Base-by-base conservation (phyloP, 2,797 vertebrate species). In the Oryzias dopingdopingensis region DNA sequence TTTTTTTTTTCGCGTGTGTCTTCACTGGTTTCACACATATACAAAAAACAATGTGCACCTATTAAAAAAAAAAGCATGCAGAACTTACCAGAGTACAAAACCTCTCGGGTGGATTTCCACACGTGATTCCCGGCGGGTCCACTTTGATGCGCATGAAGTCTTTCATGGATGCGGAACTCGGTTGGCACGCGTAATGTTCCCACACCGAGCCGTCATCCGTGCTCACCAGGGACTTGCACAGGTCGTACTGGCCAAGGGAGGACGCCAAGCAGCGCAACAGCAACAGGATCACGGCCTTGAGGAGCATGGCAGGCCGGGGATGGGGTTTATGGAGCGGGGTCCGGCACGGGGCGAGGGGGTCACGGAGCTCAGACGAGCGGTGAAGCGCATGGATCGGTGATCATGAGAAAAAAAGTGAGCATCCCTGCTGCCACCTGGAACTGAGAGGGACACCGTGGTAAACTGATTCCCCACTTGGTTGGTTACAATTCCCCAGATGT, bases 141-240 rank as follows among this genome's bases (percentile, higher is more conserved):
- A 99, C 96, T 62, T 91, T 94, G 66, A 98, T 95, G 0, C 91
- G 93, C 88, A 95, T 94, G 8, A 93, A 91, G 87, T 96, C 94
- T 88, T 96, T 98, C 93, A 98, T 94, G 71, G 91, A 65, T 81
- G 89, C 89, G 46, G 92, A 52, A 87, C 94, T 96, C 63, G 97
- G 96, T 81, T 99, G 97, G 77, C 97, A 99, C 14, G 97, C 96
- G 0, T 98, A 96, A 67, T 94, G 95, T 84, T 99, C 96, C 97
- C 97, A 99, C 43, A 95, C 91, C 0, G 96, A 95, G 69, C 96
- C 96, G 49, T 98, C 95, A 6, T 98, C 97, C 0, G 94, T 95
- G 89, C 93, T 96, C 90, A 98, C 95, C 91, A 96, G 95, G 88
- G 96, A 98, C 85, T 95, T 98, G 91, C 97, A 99, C 91, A 94